Percentiles rank a stretch among this genome's conserved stretches.
These are phyloP conservation scores for Zaprionus ornatus DNA, from an alignment of 1,140 invertebrate species.

Conservation along the genomic window DNA sequence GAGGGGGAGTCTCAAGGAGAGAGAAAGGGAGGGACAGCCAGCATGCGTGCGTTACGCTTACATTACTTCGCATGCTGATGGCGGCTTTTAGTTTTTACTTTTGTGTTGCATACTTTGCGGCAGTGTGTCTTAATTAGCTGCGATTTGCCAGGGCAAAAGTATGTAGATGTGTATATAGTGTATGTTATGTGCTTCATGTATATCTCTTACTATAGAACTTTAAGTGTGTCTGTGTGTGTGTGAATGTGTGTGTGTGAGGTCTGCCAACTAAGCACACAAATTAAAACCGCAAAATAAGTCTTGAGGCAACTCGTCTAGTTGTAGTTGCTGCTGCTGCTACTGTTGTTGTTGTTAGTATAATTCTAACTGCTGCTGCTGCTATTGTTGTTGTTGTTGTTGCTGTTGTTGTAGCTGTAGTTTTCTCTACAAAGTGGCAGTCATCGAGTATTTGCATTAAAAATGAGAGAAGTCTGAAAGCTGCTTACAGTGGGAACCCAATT, in stretches of 20 bases:
- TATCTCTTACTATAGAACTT: too few species aligned
- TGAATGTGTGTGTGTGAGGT: neutral
- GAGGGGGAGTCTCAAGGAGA: neutral
- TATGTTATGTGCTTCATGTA: neutral
- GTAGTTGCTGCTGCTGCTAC: slow-evolving; percentile 27
- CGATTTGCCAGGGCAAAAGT: neutral
- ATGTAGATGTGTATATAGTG: neutral
- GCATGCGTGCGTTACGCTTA: neutral
- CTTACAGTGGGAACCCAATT: slow-evolving; percentile 53
- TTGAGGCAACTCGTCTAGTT: slow-evolving; percentile 42
- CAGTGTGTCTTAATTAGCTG: slow-evolving; percentile 62
- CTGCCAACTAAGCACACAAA: slow-evolving; percentile 38
- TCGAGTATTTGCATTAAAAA: slow-evolving; percentile 78
- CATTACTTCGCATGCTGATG: neutral
- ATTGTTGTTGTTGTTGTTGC: neutral
- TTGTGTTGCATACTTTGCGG: slow-evolving; percentile 73
- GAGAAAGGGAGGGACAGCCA: neutral
- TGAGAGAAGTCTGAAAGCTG: slow-evolving; percentile 74
- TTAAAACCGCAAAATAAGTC: slow-evolving; percentile 79
- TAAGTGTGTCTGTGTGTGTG: neutral
- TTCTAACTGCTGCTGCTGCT: slow-evolving; percentile 24
- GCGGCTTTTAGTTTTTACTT: slow-evolving; percentile 61
- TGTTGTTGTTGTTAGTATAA: slow-evolving; percentile 37
- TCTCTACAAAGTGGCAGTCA: slow-evolving; percentile 46
- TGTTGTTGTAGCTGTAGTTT: slow-evolving; percentile 56